Evolutionary conservation across 2,888 invertebrate species (phyloP), one percentile per base, ranked within the genome.

Genomic region (Anticlea derivata): DNA sequence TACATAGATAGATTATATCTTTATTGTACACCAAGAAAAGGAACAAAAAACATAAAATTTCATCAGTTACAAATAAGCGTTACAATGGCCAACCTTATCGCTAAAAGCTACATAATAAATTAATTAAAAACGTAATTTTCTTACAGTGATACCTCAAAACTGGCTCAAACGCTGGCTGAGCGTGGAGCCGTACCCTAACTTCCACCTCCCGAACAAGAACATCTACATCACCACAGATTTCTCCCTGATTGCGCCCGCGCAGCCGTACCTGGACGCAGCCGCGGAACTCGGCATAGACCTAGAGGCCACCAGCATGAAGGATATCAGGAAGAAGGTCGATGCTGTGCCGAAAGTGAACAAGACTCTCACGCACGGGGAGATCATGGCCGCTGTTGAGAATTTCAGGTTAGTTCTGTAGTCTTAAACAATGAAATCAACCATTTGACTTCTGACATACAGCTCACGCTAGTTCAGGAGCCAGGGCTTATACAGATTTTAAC

Each of bases 171-270:
- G 91, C 0, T 96, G 96, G 96, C 66, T 92, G 7, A 85, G 80
- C 5, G 92, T 92, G 0, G 70, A 87, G 22, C 91, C 93, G 0
- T 85, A 92, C 39, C 58, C 86, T 0, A 92, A 93, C 22, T 94
- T 96, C 69, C 91, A 92, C 60, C 78, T 96, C 1, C 96, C 96
- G 0, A 90, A 92, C 7, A 92, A 93, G 20, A 97, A 97, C 80
- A 82, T 92, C 5, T 97, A 93, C 75, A 90, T 97, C 23, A 93
- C 96, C 0, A 92, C 92, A 1, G 92, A 96, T 75, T 96, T 97
- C 69, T 83, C 80, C 7, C 72, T 95, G 20, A 75, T 94, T 2
- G 76, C 91, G 0, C 78, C 91, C 0, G 76, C 88, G 0, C 70
- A 71, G 8, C 73, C 64, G 0, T 90, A 86, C 54, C 1, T 78